These are phyloP conservation scores for Oryzias curvinotus DNA, from an alignment of 2,113 vertebrate species.

Conservation along the genomic window DNA sequence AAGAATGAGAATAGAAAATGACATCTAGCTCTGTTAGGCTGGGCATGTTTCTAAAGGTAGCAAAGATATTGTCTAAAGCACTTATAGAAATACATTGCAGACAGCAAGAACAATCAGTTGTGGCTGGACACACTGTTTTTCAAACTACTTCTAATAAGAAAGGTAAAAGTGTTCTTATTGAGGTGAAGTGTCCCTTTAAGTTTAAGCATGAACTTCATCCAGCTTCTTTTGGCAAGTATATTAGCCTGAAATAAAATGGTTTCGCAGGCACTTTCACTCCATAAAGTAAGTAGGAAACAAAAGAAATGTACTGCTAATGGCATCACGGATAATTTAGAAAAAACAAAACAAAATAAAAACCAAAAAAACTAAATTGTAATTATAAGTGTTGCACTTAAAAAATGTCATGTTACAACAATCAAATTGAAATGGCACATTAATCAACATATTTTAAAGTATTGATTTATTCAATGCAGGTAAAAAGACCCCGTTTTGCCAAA, in stretches of 20 bases:
- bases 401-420: conserved; percentile 18
- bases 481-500: conserved; percentile 10
- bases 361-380: conserved; percentile 8
- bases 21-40: too few species aligned
- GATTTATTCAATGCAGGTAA: conserved; percentile 45
- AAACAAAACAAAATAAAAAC: conserved; percentile 12
- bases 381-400: conserved; percentile 1
- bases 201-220: not conserved
- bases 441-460: conserved; percentile 31
- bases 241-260: conserved; percentile 32
- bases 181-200: conserved; percentile 14
- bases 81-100: conserved; percentile 3
- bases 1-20: too few species aligned
- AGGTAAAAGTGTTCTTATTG: not conserved
- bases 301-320: conserved; percentile 9
- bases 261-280: conserved; percentile 56
- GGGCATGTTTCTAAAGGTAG: too few species aligned
- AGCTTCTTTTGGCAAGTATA: not conserved
- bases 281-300: conserved; percentile 21
- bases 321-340: conserved; percentile 10
- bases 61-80: too few species aligned
- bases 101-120: not conserved
- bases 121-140: not conserved
- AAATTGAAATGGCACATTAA: conserved; percentile 23
- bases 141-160: too few species aligned